Percentiles rank a stretch among this genome's conserved stretches.
These are phyloP conservation scores for Paedocypris micromegethes DNA, from an alignment of 2,797 vertebrate genomes.

Conservation along the genomic window DNA sequence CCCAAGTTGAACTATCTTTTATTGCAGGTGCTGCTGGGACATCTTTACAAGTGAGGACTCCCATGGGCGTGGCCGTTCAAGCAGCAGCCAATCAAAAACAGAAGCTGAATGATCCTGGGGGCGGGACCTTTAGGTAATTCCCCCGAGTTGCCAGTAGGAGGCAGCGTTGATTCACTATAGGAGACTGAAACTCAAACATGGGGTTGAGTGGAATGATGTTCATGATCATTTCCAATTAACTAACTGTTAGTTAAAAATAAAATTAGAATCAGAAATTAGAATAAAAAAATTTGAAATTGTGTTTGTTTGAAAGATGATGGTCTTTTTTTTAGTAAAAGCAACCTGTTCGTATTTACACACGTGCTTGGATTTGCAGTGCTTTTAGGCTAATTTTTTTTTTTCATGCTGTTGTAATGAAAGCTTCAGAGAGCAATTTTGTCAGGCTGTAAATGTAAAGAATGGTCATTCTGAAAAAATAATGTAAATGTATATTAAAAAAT, in stretches of 20 bases:
- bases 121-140: constrained; percentile 76
- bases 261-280: no score
- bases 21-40: constrained; percentile 68
- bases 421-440: no score
- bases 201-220: constrained; percentile 24
- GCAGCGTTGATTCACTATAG: constrained; percentile 28
- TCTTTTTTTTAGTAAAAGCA: no score
- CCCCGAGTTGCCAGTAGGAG: constrained; percentile 27
- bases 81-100: constrained; percentile 78
- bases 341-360: no score
- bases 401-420: no score
- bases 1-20: constrained; percentile 21
- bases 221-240: background rate
- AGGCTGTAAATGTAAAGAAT: no score
- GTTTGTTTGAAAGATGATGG: background rate
- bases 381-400: no score
- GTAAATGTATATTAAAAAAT: no score
- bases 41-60: constrained; percentile 66
- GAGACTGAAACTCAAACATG: background rate
- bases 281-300: background rate
- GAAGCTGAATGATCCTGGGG: constrained; percentile 77
- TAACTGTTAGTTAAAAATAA: no score
- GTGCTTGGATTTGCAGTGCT: no score
- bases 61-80: constrained; percentile 65
- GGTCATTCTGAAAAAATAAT: no score